These are phyloP conservation scores for Leptosomus discolor DNA, from an alignment of 2,113 vertebrate species.

Conservation along the genomic window DNA sequence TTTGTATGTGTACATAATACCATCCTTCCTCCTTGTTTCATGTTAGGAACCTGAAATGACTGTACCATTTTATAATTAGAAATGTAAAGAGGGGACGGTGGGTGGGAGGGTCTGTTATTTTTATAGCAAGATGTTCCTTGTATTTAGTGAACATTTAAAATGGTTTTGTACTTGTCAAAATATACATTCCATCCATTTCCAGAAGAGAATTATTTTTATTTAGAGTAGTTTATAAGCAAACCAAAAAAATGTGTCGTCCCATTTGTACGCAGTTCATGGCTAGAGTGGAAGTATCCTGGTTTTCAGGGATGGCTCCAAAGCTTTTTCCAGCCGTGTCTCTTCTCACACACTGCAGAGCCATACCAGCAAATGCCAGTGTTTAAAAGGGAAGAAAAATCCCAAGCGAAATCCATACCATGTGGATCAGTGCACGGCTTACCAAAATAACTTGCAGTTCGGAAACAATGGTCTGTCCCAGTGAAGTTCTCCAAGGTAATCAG, in stretches of 20 bases:
- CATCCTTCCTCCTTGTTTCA: slow-evolving; percentile 55
- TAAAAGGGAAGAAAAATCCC: not conserved
- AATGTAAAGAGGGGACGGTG: slow-evolving; percentile 38
- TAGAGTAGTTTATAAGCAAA: slow-evolving; percentile 54
- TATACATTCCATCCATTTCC: slow-evolving; percentile 76
- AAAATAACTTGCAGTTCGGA: not conserved
- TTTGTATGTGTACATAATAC: slow-evolving; percentile 59
- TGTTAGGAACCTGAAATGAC: slow-evolving; percentile 49
- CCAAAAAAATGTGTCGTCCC: not conserved
- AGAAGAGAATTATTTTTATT: slow-evolving; percentile 54
- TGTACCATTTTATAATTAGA: slow-evolving; percentile 75
- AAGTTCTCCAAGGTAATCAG: not conserved
- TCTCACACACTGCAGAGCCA: not conserved
- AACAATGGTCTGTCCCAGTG: not conserved
- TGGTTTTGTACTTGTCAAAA: slow-evolving; percentile 74
- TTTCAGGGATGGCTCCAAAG: not conserved
- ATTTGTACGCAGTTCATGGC: not conserved
- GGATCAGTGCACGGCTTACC: not conserved
- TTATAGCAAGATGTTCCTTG: slow-evolving; percentile 71
- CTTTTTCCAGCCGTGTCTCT: not conserved
- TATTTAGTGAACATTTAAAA: slow-evolving; percentile 70
- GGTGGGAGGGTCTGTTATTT: slow-evolving; percentile 69
- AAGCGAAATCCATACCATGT: not conserved
- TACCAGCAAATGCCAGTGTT: slow-evolving; percentile 51
- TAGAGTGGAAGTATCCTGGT: slow-evolving; percentile 1